phyloP scores from a whole-genome alignment of 23 tunicate genomes.

The Ciona savignyi region DNA sequence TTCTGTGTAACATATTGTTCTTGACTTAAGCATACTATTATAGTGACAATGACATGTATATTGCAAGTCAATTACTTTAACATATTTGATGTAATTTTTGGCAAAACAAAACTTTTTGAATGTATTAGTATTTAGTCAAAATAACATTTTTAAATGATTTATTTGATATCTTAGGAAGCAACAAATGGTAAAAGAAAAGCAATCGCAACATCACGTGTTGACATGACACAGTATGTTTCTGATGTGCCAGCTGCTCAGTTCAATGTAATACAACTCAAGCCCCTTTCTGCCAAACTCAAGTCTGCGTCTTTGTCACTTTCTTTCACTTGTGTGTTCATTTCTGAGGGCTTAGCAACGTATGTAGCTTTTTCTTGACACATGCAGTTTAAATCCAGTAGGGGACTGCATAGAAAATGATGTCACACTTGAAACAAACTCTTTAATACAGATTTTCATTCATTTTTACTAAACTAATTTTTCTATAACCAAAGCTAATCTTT shows the following conservation, averaged over 20 bases:
- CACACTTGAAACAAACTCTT: no score
- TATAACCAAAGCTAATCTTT: no score
- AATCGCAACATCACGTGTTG: constrained; percentile 68
- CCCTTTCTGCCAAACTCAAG: constrained; percentile 37
- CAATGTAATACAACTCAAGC: constrained; percentile 36
- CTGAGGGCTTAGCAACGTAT: constrained; percentile 44
- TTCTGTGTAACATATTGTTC: no score
- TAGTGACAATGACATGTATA: no score
- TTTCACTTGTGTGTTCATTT: constrained; percentile 19
- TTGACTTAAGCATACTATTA: no score
- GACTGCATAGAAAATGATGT: no score
- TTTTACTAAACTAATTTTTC: no score
- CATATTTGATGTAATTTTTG: no score
- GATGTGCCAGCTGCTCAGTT: constrained; percentile 20
- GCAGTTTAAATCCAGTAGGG: no score
- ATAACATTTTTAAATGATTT: neutral
- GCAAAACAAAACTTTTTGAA: neutral
- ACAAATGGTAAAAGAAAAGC: constrained; percentile 68
- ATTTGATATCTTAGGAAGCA: constrained; percentile 35
- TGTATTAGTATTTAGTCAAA: neutral
- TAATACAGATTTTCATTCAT: no score
- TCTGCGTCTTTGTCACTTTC: constrained; percentile 22
- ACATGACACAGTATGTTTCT: constrained; percentile 44
- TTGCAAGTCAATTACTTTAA: no score
- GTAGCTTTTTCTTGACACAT: no score